These are phyloP conservation scores for Indicator indicator DNA, from an alignment of 2,113 vertebrate species.

Conservation along the genomic window DNA sequence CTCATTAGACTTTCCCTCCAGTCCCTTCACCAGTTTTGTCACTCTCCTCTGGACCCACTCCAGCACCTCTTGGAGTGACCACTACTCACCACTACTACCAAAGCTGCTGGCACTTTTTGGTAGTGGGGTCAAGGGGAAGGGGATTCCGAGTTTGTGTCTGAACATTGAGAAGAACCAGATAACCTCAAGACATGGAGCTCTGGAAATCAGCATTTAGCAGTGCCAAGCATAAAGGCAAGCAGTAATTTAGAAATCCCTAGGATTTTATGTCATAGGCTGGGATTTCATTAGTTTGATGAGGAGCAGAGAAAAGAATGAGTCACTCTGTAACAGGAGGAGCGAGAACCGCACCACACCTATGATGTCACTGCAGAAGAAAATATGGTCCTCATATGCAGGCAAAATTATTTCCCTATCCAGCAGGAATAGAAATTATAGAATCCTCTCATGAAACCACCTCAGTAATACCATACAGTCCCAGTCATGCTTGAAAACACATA, in stretches of 20 bases:
- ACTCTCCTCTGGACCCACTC: too few species aligned
- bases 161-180: neutral
- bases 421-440: neutral
- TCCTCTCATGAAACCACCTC: neutral
- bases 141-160: neutral
- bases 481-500: neutral
- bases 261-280: neutral
- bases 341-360: neutral
- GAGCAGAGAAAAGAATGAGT: conserved; percentile 8
- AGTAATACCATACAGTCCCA: neutral
- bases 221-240: neutral
- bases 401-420: neutral
- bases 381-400: neutral
- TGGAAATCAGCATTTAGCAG: neutral
- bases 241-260: neutral
- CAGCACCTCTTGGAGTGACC: too few species aligned
- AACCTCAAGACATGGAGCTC: neutral
- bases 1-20: too few species aligned
- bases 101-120: neutral
- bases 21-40: too few species aligned
- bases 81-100: neutral
- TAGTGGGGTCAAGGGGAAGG: accelerated
- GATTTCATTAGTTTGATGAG: conserved; percentile 3
- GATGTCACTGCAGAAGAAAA: neutral
- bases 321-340: neutral